Percentiles rank a stretch among this genome's conserved stretches.
Conservation (phyloP, 2,797 vertebrate species). For the Pseudotriccus pelzelni region DNA sequence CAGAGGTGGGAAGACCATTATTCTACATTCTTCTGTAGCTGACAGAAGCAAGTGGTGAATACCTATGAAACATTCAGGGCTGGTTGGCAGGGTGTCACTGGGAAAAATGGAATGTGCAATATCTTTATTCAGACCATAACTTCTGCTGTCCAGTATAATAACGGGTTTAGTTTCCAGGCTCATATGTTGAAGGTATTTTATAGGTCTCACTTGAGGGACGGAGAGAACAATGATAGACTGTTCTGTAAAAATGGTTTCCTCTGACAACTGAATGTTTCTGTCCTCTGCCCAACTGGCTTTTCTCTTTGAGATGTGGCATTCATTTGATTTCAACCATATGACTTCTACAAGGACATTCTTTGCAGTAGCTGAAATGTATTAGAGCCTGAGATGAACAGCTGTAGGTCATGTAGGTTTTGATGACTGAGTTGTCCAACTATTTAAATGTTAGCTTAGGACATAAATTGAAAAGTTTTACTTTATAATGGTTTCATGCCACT, state of each 20-base stretch:
- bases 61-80: background rate
- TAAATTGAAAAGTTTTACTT: background rate
- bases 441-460: background rate
- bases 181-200: constrained; percentile 42
- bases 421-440: background rate
- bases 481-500: background rate
- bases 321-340: background rate
- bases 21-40: background rate
- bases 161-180: constrained; percentile 13
- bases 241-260: background rate
- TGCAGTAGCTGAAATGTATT: background rate
- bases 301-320: fast-evolving
- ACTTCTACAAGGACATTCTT: background rate
- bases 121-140: constrained; percentile 42
- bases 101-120: background rate
- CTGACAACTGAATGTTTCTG: background rate
- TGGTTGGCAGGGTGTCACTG: background rate
- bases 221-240: background rate
- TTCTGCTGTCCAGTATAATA: constrained; percentile 32
- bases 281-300: background rate
- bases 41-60: background rate
- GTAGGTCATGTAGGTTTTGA: background rate
- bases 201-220: background rate
- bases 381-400: background rate
- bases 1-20: background rate